Conservation (phyloP, 2,888 invertebrate genomes). For the Mantis religiosa region DNA sequence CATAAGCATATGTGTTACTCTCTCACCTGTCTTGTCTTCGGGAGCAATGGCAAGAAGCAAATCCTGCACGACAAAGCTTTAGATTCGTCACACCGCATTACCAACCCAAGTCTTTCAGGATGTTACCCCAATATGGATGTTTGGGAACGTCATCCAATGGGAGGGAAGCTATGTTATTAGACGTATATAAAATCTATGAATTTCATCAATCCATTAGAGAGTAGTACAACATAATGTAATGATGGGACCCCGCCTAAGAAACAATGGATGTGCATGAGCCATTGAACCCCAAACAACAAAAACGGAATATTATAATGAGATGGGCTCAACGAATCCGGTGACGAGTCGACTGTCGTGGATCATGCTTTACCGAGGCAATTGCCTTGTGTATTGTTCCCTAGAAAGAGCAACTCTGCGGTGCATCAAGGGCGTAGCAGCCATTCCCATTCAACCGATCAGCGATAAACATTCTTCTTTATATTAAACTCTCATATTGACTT, state of each 20-base stretch:
- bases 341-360: not conserved
- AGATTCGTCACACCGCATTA: not conserved
- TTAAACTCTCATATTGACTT: not conserved
- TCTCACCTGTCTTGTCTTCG: no score
- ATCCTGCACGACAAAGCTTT: not conserved
- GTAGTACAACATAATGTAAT: not conserved
- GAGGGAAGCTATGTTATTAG: not conserved
- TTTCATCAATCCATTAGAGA: not conserved
- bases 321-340: not conserved
- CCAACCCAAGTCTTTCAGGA: no score
- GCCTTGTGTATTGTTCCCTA: not conserved
- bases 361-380: not conserved
- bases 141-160: not conserved
- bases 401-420: not conserved
- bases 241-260: not conserved
- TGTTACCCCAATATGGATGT: not conserved
- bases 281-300: not conserved
- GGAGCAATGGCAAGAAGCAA: no score
- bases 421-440: not conserved
- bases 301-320: not conserved
- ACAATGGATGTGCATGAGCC: not conserved
- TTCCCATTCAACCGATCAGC: not conserved
- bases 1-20: no score
- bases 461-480: not conserved
- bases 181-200: not conserved